phyloP scores from a whole-genome alignment of 1,140 invertebrate genomes.

The Papilio aristodemus region DNA sequence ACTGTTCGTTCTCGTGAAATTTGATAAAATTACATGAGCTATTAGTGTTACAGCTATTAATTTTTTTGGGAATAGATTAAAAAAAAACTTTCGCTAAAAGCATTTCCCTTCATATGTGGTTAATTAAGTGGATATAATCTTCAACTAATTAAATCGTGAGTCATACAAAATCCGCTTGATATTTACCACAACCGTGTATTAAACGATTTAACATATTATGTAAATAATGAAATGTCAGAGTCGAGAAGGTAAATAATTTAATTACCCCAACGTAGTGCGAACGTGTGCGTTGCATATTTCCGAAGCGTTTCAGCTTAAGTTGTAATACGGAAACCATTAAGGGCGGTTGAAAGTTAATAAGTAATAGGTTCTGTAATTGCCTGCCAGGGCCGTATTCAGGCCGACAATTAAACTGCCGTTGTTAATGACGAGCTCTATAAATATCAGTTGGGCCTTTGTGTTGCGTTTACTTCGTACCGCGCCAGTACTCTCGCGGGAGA shows the following conservation, averaged over 20 bases:
- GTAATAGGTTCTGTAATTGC: constrained; percentile 68
- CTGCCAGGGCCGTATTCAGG: constrained; percentile 53
- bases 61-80: background rate
- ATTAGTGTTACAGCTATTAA: background rate
- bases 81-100: background rate
- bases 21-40: background rate
- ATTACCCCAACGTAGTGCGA: constrained; percentile 31
- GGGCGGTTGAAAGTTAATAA: constrained; percentile 70
- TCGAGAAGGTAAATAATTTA: constrained; percentile 27
- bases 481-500: constrained; percentile 18
- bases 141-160: background rate
- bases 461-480: constrained; percentile 19
- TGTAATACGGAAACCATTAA: constrained; percentile 68
- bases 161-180: constrained; percentile 7
- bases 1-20: background rate
- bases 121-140: background rate
- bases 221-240: constrained; percentile 9
- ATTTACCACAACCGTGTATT: constrained; percentile 3
- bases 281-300: constrained; percentile 45
- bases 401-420: constrained; percentile 36
- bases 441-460: constrained; percentile 31
- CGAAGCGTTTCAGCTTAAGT: constrained; percentile 51
- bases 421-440: constrained; percentile 33
- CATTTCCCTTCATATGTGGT: background rate
- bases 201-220: constrained; percentile 12